Evolutionary conservation across 92 coral and sea anemone genomes (phyloP), one percentile per base, ranked within the genome.

Genomic region (Epizoanthus fatuus): DNA sequence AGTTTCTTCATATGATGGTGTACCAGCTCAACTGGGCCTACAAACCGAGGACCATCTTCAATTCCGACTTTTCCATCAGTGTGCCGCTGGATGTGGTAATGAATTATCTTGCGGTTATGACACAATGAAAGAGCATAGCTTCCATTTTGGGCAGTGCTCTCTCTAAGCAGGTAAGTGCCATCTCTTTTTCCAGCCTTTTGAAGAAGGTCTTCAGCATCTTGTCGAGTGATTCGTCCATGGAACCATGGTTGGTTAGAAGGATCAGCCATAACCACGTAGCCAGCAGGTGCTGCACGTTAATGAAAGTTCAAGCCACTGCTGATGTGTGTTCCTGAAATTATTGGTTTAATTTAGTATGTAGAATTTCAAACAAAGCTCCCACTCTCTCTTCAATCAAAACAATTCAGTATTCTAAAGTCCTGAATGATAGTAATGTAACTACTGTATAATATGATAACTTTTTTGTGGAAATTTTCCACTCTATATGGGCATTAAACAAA

Each of bases 111-210:
- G 82, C 72, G 81, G 71, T 93, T 93, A 53, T 91, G 89, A 72
- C 98, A 97, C 95, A 97, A 72, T 13, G 99, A 97, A 16, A 97
- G 93, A 45, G 99, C 99, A 86, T 90, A 97, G 83, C 99, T 95
- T 20, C 97, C 96, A 9, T 93, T 87, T 51, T 96, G 96, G 15
- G 95, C 90, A 22, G 98, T 91, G 59, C 99, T 93, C 88, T 97
- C 96, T 35, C 99, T 95, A 56, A 97, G 86, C 40, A 97, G 81
- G 68, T 72, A 97, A 52, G 89, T 80, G 7, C 99, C 99, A 86
- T 95, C 93, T 47, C 84, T 88, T 69, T 71, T 91, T 54, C 98
- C 98, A 53, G 51, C 63, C 2, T 76, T 81, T 17, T 77, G 77
- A 19, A 97, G 92, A 11, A 90, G 81, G 55, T 93, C 96, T 81